Evolutionary conservation across 2,113 vertebrate genomes (phyloP), one percentile per base, ranked within the genome.

Genomic region (Thalassoma bifasciatum): DNA sequence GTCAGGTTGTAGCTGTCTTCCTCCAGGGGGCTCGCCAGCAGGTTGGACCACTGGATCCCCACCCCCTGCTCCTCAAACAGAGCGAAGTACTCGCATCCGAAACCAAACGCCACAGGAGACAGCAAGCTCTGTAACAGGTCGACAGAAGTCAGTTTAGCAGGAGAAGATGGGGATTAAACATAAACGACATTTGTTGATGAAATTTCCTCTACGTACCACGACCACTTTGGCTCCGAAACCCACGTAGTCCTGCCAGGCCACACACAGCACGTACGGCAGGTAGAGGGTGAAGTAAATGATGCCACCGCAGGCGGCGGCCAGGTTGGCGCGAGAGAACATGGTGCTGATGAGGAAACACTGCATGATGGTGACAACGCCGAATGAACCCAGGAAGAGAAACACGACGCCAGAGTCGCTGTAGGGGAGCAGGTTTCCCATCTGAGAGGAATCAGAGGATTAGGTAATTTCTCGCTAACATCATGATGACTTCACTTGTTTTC

Each of bases 271-370:
- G 0, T 97, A 99, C 7, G 98, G 98, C 66, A 99, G 92, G 89
- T 99, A 99, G 2, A 99, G 93, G 0, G 95, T 97, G 89, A 99
- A 99, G 83, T 99, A 99, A 79, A 99, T 95, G 87, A 99, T 97
- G 57, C 98, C 98, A 0, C 97, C 97, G 9, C 96, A 99, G 67
- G 98, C 98, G 0, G 98, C 96, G 2, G 98, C 97, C 88, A 99
- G 72, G 91, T 99, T 99, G 81, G 98, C 96, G 13, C 96, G 95
- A 46, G 97, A 98, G 92, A 99, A 99, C 53, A 99, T 50, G 0
- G 98, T 99, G 91, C 96, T 99, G 90, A 99, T 98, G 68, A 99
- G 94, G 88, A 99, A 99, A 85, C 98, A 99, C 90, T 99, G 97
- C 84, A 96, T 94, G 90, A 99, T 98, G 89, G 98, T 99, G 51